Evolutionary conservation across 2,113 vertebrate genomes (phyloP), one percentile per base, ranked within the genome.

Genomic region (Seriola dumerili): DNA sequence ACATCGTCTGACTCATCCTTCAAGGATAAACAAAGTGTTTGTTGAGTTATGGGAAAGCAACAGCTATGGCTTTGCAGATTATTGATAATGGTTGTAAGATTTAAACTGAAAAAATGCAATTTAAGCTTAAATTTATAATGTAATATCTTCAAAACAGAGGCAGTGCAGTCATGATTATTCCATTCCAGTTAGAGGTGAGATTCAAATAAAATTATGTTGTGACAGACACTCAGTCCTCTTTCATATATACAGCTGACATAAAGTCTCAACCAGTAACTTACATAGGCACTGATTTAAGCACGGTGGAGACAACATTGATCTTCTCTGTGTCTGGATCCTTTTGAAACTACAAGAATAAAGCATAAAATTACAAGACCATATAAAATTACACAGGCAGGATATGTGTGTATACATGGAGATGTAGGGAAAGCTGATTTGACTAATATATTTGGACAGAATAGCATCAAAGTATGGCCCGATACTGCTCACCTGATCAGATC

Each of bases 401-500:
- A 58, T 11, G 3, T 21, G 25, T 40, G 12, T 3, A n/a, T 55
- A 57, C 29, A 48, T 38, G 8, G 7, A 38, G 34, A 3, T 32
- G 10, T 12, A 23, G 10, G 44, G 29, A 29, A 48, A 59, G 13
- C 44, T 48, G 25, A 40, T 14, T 16, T 25, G 34, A 34, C 58
- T 10, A n/a, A 55, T 38, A 12, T 42, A 32, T 19, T 63, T 46
- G 63, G 23, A 70, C 46, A 64, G 12, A 42, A 23, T 29, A 9
- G 3, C 23, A 8, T 44, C 1, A n/a, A n/a, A 29, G 16, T 4
- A 0, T 3, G 5, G 7, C 8, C 8, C 32, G 21, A 62, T 64
- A 52, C 6, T 66, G 21, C 66, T 72, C 88, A 99, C 98, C 97
- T 97, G 87, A 99, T 94, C 32, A 99, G 92, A 69, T 99, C 97